Base-by-base conservation (phyloP, 2,113 vertebrate genomes). In the Callipepla californica region DNA sequence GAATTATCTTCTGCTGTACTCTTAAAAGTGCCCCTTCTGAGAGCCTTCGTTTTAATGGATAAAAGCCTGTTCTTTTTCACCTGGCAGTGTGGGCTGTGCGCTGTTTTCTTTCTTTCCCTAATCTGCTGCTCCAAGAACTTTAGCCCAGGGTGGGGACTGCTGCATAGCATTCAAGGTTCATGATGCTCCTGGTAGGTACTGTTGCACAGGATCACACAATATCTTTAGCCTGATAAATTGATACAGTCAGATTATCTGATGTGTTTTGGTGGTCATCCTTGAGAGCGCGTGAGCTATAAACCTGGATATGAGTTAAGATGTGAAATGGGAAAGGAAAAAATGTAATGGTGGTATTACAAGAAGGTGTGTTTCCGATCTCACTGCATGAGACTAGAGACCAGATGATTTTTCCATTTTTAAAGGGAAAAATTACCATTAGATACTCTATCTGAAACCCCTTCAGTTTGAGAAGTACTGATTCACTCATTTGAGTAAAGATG, bases 201-300 rank as follows among this genome's bases (percentile, higher is more conserved):
- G 40, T 63, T 88, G 83, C 82, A 57, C 47, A 34, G 92, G 90
- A 90, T 85, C 42, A 36, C 80, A n/a, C 48, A 23, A 62, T 90
- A 91, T 95, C 89, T 94, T 79, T 42, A 91, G 73, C 91, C 51
- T 72, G 80, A 34, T 69, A 55, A 32, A 86, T 40, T 16, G 26
- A 79, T 32, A 68, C 1, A 1, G 59, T 92, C 38, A 40, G 30
- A 8, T 83, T 79, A 48, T 51, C 55, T 80, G 72, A 12, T 90
- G 17, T 75, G n/a, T 11, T 18, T 45, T 63, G 14, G 14, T 63
- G 45, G 9, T 65, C 9, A 20, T 81, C 85, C 6, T 25, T 78
- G 25, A 63, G 83, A 94, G 69, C 8, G 6, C 3, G 9, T 12
- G 38, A 67, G 50, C 86, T 80, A 20, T 78, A 93, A 95, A 93